A percentile compares a stretch with the other conserved stretches of the same genome.
These are phyloP conservation scores for Patella pellucida DNA, from an alignment of 2,888 invertebrate species.

Conservation along the genomic window DNA sequence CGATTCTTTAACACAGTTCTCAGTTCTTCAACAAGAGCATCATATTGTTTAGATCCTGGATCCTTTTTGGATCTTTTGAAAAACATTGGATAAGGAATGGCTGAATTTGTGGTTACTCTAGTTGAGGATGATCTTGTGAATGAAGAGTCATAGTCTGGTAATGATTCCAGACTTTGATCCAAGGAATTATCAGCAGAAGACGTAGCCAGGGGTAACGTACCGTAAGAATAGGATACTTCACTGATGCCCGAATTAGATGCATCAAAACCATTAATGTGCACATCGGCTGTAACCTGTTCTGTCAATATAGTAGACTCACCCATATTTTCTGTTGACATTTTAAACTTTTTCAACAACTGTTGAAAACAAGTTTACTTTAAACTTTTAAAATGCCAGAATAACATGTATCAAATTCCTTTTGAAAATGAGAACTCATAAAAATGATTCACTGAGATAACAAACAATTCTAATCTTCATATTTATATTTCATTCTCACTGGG, in stretches of 20 bases:
- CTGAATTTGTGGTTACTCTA: constrained; percentile 5
- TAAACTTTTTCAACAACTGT: no score
- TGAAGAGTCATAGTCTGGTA: neutral
- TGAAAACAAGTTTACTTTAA: no score
- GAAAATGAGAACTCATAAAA: no score
- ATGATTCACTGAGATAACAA: no score
- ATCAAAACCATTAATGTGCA: constrained; percentile 1
- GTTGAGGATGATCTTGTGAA: neutral
- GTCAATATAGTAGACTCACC: neutral
- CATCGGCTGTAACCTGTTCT: constrained; percentile 4
- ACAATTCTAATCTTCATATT: no score
- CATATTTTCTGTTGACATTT: neutral
- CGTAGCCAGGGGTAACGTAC: neutral
- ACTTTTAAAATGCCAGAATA: no score
- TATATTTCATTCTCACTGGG: no score
- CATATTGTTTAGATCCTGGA: constrained; percentile 57
- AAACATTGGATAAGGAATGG: constrained; percentile 51
- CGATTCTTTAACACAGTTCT: constrained; percentile 51
- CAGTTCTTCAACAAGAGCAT: constrained; percentile 53
- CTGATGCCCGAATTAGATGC: neutral
- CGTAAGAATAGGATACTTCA: constrained; percentile 4
- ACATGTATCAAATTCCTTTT: no score
- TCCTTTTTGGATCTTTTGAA: constrained; percentile 58
- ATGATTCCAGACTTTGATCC: neutral
- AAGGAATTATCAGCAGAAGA: neutral